Base-by-base conservation (phyloP, 2,113 vertebrate species). In the Anoura caudifer region DNA sequence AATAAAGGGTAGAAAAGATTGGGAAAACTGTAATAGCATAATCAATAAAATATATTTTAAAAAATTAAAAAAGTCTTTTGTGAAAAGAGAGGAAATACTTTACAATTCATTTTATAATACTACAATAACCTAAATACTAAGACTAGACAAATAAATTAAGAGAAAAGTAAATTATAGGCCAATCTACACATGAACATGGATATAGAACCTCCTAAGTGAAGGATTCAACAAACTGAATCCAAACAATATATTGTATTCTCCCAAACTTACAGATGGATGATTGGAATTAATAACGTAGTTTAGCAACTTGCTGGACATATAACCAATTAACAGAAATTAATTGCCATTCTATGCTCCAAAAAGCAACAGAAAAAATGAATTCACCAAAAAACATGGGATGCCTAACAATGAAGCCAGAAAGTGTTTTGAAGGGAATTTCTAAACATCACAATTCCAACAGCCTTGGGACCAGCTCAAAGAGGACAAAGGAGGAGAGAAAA, bases 301-400 rank as follows among this genome's bases (percentile, higher is more conserved):
- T 41, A 82, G 22, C 22, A 95, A 82, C 72, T 82, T 65, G n/a
- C 52, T 89, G 77, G 85, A 76, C 87, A 70, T 47, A 79, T 83
- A 82, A 86, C 93, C 50, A 73, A 95, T 91, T 86, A 69, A 54
- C 33, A 91, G 79, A 91, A 95, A 70, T 83, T n/a, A 91, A 63
- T 89, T 36, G 54, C 10, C 4, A 82, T 95, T 92, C 52, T 95
- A 69, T 43, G 77, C 20, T 89, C 52, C 24, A 70, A 88, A 96
- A 92, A 59, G 26, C 24, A 90, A 65, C 3, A 9, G 36, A 76
- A 85, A 90, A 87, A 89, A 90, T 41, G 56, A 88, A 73, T 91
- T 85, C 56, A 61, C 41, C 2, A 28, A 95, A 94, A 92, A 85
- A 83, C 72, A 82, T n/a, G 38, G 28, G 67, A 14, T 79, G 20